Conservation (phyloP, 2,888 invertebrate genomes). For the Celastrina argiolus region DNA sequence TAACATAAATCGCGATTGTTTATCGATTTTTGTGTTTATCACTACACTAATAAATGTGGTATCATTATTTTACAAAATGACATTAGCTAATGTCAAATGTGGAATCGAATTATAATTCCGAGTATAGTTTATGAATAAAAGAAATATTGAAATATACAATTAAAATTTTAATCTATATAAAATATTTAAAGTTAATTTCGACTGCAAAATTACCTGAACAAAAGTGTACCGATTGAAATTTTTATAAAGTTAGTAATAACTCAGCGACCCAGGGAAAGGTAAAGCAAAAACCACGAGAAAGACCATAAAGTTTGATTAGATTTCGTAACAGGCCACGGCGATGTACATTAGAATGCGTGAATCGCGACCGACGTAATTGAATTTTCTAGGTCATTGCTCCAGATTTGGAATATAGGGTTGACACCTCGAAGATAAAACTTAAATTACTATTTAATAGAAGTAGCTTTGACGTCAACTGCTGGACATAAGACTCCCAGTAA, state of each 20-base stretch:
- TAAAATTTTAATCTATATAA: too few relatives aligned
- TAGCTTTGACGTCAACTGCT: too few relatives aligned
- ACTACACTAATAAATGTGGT: too few relatives aligned
- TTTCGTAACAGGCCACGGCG: slow-evolving; percentile 55
- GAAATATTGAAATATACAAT: too few relatives aligned
- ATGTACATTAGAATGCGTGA: slow-evolving; percentile 71
- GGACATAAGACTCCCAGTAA: too few relatives aligned
- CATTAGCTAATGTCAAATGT: too few relatives aligned
- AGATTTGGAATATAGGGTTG: slow-evolving; percentile 42
- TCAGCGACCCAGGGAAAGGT: slow-evolving; percentile 41
- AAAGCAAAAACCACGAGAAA: slow-evolving; percentile 64
- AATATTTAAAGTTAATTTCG: neutral
- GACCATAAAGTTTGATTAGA: slow-evolving; percentile 76
- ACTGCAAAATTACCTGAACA: neutral
- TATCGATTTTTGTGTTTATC: too few relatives aligned
- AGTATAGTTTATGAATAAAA: neutral
- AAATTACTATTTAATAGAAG: neutral
- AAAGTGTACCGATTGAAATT: neutral
- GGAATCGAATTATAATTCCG: too few relatives aligned
- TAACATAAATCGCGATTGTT: too few relatives aligned
- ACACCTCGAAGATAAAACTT: slow-evolving; percentile 10
- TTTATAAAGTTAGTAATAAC: slow-evolving; percentile 28
- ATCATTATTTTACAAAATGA: too few relatives aligned
- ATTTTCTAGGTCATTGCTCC: slow-evolving; percentile 72
- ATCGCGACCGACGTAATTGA: slow-evolving; percentile 68